Evolutionary conservation across 1,140 invertebrate species (phyloP), one percentile per base, ranked within the genome.

Genomic region (Formica exsecta): DNA sequence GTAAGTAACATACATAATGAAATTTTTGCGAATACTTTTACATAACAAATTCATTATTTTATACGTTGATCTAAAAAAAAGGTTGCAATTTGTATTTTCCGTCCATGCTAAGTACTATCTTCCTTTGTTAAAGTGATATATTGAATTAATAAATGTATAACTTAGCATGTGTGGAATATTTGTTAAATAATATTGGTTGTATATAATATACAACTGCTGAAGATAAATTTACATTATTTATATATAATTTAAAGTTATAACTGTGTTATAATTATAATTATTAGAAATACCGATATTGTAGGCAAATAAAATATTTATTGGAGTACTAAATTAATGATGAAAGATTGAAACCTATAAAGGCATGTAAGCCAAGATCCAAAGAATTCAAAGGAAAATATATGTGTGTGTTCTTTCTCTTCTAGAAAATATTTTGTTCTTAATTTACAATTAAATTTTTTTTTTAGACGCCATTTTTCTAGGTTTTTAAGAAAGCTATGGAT

Each of bases 151-250:
- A 68, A 61, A 74, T 19, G 6, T 51, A 62, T 51, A 62, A 64
- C 36, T 85, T 76, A 73, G 57, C 65, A 25, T 68, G 65, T 11
- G 32, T 65, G 57, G 51, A 54, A 64, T 29, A 62, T 57, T 68
- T 25, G 44, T 87, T 74, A 32, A 68, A 22, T 38, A 29, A 70
- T 70, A 41, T 54, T 22, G 65, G 51, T 80, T 68, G 48, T 68
- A 51, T 68, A 57, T 57, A 48, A 13, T 48, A 48, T 65, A 68
- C 44, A 38, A 80, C 16, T 68, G 62, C 51, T 79, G 62, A 48
- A 48, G 62, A 54, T 22, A 62, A 54, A 80, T 80, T 80, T 80
- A 38, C 73, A 65, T 83, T 54, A 83, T 86, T 86, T 86, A 32
- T 86, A 80, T 70, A 86, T 86, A 48, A 80, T 64, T 77, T 77